Evolutionary conservation across 2,888 invertebrate genomes (phyloP), one percentile per base, ranked within the genome.

Genomic region (Alitta virens): DNA sequence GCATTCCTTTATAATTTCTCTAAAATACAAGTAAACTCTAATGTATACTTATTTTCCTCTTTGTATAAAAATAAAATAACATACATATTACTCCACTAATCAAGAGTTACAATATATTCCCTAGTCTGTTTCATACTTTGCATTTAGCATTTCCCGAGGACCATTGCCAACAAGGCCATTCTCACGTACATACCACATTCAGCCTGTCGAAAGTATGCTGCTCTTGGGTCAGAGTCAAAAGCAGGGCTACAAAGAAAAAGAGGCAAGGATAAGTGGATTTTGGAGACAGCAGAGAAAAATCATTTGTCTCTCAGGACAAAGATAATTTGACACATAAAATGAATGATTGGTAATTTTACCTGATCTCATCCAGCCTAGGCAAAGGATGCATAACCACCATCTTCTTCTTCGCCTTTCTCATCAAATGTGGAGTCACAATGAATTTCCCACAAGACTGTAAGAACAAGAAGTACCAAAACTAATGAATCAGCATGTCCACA

Each of bases 381-480:
- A 99, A 83, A 0, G 99, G 99, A 84, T 99, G 99, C 90, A 99
- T 90, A 16, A 99, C 96, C 12, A 94, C 90, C 91, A 95, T 96
- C 71, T 91, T 91, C 72, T 89, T 89, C 75, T 94, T 94, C 5
- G 96, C 97, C 46, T 88, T 88, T 0, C 94, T 94, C 94, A 99
- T 96, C 68, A 98, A 81, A 78, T 96, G 90, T 0, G 98, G 96
- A 1, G 96, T 99, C 12, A 99, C 89, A 18, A 94, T 56, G 53
- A 51, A 90, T 69, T 90, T 87, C 0, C 95, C 96, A 74, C 91
- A 91, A 25, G 88, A 89, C 92, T 94, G 82, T 54, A 84, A 84
- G 64, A 63, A 63, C 23, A 2, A 46, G n/a, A 46, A 46, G 7
- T 12, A 12, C 5, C 5, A 46, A 3, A 46, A 46, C n/a, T 46